Conservation (phyloP, 2,888 invertebrate genomes). For the Acronicta aceris region DNA sequence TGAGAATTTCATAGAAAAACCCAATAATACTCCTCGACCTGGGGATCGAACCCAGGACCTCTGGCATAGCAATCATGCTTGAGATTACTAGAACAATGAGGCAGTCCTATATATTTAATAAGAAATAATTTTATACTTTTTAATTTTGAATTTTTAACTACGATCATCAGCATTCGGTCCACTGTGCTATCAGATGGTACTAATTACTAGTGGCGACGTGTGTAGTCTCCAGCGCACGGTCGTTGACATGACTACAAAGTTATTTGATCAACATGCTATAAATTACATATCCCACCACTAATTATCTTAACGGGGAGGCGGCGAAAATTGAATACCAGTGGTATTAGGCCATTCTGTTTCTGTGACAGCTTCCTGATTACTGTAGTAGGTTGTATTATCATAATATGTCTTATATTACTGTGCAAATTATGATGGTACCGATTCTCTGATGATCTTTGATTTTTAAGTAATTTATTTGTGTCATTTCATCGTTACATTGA, state of each 20-base stretch:
- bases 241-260: conserved; percentile 44
- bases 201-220: conserved; percentile 43
- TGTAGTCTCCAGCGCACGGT: conserved; percentile 27
- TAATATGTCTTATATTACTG: too few relatives aligned
- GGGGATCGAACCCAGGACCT: too few relatives aligned
- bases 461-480: too few relatives aligned
- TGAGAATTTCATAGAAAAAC: too few relatives aligned
- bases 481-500: too few relatives aligned
- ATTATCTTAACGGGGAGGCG: conserved; percentile 38
- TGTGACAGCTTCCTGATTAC: not conserved
- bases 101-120: too few relatives aligned
- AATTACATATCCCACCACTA: conserved; percentile 36
- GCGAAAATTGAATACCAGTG: conserved; percentile 31
- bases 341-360: not conserved
- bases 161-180: not conserved
- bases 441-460: too few relatives aligned
- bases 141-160: conserved; percentile 14
- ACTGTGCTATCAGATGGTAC: conserved; percentile 33
- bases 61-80: too few relatives aligned
- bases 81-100: too few relatives aligned
- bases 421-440: too few relatives aligned
- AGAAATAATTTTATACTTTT: not conserved
- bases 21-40: too few relatives aligned
- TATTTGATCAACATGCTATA: conserved; percentile 53
- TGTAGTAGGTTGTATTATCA: too few relatives aligned